phyloP scores from a whole-genome alignment of 1,140 invertebrate species.

The Dendrolimus kikuchii region DNA sequence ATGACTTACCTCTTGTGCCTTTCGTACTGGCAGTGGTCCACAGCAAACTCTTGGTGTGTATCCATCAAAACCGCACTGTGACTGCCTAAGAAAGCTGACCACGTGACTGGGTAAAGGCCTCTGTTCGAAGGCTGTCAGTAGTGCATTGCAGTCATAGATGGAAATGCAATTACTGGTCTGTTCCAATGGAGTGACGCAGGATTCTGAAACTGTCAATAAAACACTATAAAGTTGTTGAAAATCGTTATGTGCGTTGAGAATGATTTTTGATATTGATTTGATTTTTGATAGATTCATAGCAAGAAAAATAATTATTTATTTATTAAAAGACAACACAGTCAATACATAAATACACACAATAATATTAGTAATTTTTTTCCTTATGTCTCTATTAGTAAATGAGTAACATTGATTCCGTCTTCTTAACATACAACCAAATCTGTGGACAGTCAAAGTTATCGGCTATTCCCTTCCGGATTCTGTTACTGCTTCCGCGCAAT shows the following conservation, averaged over 20 bases:
- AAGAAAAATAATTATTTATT: not conserved
- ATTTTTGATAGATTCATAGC: not conserved
- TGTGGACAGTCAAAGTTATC: too few species aligned
- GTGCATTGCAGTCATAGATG: constrained; percentile 38
- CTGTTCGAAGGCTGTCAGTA: constrained; percentile 38
- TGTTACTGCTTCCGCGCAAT: too few species aligned
- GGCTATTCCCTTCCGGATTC: too few species aligned
- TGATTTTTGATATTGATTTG: too few species aligned
- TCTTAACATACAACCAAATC: too few species aligned
- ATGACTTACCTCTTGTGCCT: not conserved
- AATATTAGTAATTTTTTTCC: too few species aligned
- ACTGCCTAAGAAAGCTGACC: constrained; percentile 38
- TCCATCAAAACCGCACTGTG: constrained; percentile 58
- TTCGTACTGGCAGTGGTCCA: constrained; percentile 32
- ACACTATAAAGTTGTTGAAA: not conserved
- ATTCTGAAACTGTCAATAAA: constrained; percentile 32
- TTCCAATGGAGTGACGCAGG: constrained; percentile 43
- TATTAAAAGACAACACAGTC: too few species aligned
- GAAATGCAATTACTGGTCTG: constrained; percentile 39
- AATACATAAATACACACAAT: too few species aligned
- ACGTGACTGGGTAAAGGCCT: constrained; percentile 28
- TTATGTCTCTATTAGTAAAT: too few species aligned
- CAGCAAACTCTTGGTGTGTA: constrained; percentile 57
- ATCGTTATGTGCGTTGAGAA: too few species aligned
- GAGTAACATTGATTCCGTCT: too few species aligned